Evolutionary conservation across 2,888 invertebrate species (phyloP), one percentile per base, ranked within the genome.

Genomic region (Bibio marci): DNA sequence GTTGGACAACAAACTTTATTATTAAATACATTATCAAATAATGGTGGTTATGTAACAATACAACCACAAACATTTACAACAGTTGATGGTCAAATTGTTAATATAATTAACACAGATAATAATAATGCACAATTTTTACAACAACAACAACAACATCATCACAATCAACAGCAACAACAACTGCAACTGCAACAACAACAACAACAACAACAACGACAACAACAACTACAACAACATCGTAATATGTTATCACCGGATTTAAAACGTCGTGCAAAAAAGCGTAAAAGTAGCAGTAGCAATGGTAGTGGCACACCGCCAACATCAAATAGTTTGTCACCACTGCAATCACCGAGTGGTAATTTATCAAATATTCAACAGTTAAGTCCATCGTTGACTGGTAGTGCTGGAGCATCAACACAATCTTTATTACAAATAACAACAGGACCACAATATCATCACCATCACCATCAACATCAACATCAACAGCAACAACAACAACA

Each of bases 181-280:
- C n/a, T 15, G 13, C 36, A 15, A 26, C 15, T 14, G 2, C 30
- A 35, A 15, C 35, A 37, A 10, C 34, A 37, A 13, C 34, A 43
- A 35, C 45, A 44, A 37, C 36, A 22, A 22, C 22, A 22, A 22
- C 22, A 22, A 22, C 5, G 5, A 22, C 54, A 55, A 17, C 55
- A 48, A 11, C 51, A 50, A 25, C 47, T 36, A 22, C 33, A 14
- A 25, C 49, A 37, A 18, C 50, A 49, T 31, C 51, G 46, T 33
- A 54, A 58, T 30, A 52, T 80, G 50, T 56, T 81, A 3, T 77
- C 79, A 1, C 80, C 82, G 0, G 81, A 82, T 43, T 73, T 72
- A 51, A 77, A 72, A 61, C 71, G 68, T 52, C 68, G 74, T 56
- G 64, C 63, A 49, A 80, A 82, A 61, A 83, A 83, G 50, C 73